Evolutionary conservation across 1,140 invertebrate species (phyloP).

Genomic region (Octopus bimaculoides): DNA sequence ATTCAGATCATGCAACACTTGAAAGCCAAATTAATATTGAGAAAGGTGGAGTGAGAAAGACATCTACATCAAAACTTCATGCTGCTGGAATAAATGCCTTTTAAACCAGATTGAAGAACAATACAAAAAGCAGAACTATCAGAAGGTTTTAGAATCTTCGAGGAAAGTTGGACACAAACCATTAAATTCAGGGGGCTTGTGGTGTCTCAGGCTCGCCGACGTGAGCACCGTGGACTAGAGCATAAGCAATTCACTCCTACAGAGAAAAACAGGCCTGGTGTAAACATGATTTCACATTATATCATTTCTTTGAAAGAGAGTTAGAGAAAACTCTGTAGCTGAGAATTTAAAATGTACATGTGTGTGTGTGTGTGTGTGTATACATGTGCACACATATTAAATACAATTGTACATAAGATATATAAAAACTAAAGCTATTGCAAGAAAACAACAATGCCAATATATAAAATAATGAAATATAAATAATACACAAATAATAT

Average conservation of each 20-base stretch:
- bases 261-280: slow-evolving; percentile 1
- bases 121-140: slow-evolving; percentile 10
- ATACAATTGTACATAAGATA: not conserved
- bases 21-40: not conserved
- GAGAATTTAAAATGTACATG: not conserved
- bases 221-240: slow-evolving; percentile 10
- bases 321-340: not conserved
- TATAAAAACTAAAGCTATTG: not conserved
- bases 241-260: slow-evolving; percentile 8
- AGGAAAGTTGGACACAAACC: slow-evolving; percentile 5
- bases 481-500: too few species aligned
- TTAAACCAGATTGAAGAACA: slow-evolving; percentile 5
- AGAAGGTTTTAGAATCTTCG: slow-evolving; percentile 8
- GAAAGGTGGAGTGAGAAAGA: not conserved
- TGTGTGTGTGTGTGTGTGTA: not conserved
- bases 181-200: slow-evolving; percentile 7
- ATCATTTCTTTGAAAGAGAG: not conserved
- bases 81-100: not conserved
- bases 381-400: not conserved
- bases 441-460: too few species aligned
- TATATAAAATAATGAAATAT: too few species aligned
- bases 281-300: slow-evolving; percentile 7
- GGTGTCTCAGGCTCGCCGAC: slow-evolving; percentile 7
- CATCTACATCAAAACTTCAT: slow-evolving; percentile 5
- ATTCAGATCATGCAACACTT: slow-evolving; percentile 9